phyloP scores from a whole-genome alignment of 2,113 vertebrate genomes.

The Aptenodytes forsteri region DNA sequence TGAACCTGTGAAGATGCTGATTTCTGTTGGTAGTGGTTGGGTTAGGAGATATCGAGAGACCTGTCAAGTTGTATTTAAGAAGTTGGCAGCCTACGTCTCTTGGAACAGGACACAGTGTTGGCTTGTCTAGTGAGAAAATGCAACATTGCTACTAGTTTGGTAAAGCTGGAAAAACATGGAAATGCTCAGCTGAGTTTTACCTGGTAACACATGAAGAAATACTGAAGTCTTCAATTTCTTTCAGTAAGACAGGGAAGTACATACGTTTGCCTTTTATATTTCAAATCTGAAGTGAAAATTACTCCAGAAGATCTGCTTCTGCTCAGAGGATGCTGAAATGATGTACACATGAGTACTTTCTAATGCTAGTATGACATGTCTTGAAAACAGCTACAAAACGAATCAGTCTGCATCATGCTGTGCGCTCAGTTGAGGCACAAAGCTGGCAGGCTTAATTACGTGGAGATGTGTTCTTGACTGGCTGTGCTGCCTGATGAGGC shows the following conservation, averaged over 20 bases:
- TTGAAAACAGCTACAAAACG: not conserved
- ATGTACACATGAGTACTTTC: accelerated
- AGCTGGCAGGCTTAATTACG: not conserved
- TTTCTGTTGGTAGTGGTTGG: not conserved
- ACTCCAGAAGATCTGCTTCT: not conserved
- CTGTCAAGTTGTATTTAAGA: not conserved
- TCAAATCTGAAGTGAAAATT: not conserved
- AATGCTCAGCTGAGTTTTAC: not conserved
- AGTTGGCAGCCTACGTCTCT: not conserved
- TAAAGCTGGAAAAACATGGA: not conserved
- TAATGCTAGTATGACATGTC: accelerated
- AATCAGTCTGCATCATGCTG: accelerated
- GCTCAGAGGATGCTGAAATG: not conserved
- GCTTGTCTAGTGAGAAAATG: not conserved
- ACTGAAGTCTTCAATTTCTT: not conserved
- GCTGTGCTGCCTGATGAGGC: no score
- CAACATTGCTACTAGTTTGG: not conserved
- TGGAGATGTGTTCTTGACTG: not conserved
- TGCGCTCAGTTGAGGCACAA: not conserved
- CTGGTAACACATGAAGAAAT: accelerated
- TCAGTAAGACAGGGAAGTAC: no score
- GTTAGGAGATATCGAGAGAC: not conserved
- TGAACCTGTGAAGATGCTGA: not conserved
- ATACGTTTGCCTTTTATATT: accelerated
- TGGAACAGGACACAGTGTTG: not conserved